Evolutionary conservation across 2,888 invertebrate species (phyloP).

Genomic region (Diaprepes abbreviatus): DNA sequence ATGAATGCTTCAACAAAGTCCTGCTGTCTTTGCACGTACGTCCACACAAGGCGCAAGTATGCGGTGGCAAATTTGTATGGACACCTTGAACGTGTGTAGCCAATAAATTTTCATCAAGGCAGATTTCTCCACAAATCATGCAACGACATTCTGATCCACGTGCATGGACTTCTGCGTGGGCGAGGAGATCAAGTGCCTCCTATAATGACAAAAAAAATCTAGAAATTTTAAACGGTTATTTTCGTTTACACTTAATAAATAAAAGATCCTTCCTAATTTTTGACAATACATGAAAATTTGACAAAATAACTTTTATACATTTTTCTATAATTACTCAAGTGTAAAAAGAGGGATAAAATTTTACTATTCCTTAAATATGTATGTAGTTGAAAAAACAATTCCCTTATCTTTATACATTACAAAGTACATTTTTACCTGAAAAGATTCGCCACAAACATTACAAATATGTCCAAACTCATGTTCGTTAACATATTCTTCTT

Average conservation of each 20-base stretch:
- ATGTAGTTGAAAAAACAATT: too few species aligned
- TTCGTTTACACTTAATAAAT: too few species aligned
- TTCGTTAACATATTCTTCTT: constrained; percentile 67
- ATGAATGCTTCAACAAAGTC: constrained; percentile 77
- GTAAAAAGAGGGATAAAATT: too few species aligned
- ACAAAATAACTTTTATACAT: too few species aligned
- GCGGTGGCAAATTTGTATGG: constrained; percentile 75
- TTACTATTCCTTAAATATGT: too few species aligned
- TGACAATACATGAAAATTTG: too few species aligned
- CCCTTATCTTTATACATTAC: too few species aligned
- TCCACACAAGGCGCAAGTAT: constrained; percentile 77
- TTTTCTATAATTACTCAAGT: too few species aligned
- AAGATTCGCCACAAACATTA: constrained; percentile 84
- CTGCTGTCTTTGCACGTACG: constrained; percentile 78
- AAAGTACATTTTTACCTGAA: constrained; percentile 66
- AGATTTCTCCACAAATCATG: constrained; percentile 76
- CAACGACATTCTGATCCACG: constrained; percentile 73
- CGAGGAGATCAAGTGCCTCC: constrained; percentile 81
- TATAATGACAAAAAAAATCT: too few species aligned
- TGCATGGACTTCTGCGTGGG: constrained; percentile 85
- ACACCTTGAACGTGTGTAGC: constrained; percentile 74
- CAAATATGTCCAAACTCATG: constrained; percentile 76
- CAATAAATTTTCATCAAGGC: constrained; percentile 74
- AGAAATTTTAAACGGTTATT: too few species aligned
- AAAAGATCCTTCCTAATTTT: too few species aligned